Evolutionary conservation across 53 echinoderm and acorn worm genomes (phyloP).

Genomic region (Zoroaster sp.): DNA sequence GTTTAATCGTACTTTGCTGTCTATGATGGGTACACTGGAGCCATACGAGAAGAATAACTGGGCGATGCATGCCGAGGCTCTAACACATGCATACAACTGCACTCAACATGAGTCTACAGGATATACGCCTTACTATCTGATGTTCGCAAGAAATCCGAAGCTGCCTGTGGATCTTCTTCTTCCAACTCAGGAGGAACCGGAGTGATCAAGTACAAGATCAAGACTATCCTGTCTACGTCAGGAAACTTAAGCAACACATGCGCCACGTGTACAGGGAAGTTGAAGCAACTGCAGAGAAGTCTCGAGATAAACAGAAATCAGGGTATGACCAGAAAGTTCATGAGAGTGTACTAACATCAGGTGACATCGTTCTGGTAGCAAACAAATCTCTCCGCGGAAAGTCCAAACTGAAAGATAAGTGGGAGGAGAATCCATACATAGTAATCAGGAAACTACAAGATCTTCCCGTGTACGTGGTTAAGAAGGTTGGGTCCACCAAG

Average conservation of each 20-base stretch:
- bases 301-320: not conserved
- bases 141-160: conserved; percentile 20
- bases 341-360: not conserved
- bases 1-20: conserved; percentile 3
- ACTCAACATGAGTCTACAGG: conserved; percentile 30
- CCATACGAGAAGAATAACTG: not conserved
- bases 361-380: not conserved
- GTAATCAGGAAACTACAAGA: not conserved
- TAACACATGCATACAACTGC: conserved; percentile 30
- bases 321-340: not conserved
- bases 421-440: conserved; percentile 3
- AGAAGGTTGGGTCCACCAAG: not conserved
- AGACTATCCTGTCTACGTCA: not conserved
- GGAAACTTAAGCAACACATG: no score
- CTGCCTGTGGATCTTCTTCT: not conserved
- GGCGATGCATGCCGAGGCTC: not conserved
- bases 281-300: not conserved
- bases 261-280: not conserved
- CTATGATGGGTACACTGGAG: conserved; percentile 12
- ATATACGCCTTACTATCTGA: not conserved
- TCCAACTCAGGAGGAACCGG: not conserved
- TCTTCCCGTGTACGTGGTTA: not conserved
- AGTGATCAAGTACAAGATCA: not conserved
- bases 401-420: conserved; percentile 6
- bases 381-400: not conserved